These are phyloP conservation scores for Chunga burmeisteri DNA, from an alignment of 2,113 vertebrate species.

Conservation along the genomic window DNA sequence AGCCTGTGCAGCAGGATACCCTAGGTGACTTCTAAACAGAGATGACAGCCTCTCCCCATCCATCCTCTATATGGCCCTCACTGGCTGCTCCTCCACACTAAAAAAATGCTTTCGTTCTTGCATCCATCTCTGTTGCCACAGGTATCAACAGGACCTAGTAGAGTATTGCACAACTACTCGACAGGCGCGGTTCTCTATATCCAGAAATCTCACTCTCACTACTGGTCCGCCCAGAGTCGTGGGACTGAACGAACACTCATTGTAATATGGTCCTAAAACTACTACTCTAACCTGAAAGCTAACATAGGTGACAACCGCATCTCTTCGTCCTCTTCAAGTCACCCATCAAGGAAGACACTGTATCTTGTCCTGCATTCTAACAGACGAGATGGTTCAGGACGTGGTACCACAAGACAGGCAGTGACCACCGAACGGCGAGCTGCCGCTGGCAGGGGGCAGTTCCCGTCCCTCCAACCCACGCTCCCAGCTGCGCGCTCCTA, in stretches of 20 bases:
- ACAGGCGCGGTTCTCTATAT: background rate
- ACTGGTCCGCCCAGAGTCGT: background rate
- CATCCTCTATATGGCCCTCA: background rate
- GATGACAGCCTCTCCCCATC: background rate
- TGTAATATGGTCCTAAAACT: background rate
- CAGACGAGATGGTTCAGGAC: background rate
- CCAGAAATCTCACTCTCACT: background rate
- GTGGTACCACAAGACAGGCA: background rate
- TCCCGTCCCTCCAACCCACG: background rate
- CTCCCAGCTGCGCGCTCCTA: background rate
- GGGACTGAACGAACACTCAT: background rate
- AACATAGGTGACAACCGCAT: background rate
- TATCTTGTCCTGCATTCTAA: background rate
- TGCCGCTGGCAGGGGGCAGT: background rate
- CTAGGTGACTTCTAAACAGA: background rate
- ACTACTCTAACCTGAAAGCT: background rate
- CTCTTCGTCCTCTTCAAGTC: background rate
- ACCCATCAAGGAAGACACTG: background rate
- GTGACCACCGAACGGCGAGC: background rate
- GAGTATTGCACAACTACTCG: background rate
- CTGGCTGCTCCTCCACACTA: background rate
- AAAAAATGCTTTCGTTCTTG: background rate
- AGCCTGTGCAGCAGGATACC: background rate
- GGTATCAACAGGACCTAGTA: too few relatives aligned
- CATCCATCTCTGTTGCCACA: background rate